phyloP scores from a whole-genome alignment of 2,113 vertebrate species.

The Pelecanus crispus region DNA sequence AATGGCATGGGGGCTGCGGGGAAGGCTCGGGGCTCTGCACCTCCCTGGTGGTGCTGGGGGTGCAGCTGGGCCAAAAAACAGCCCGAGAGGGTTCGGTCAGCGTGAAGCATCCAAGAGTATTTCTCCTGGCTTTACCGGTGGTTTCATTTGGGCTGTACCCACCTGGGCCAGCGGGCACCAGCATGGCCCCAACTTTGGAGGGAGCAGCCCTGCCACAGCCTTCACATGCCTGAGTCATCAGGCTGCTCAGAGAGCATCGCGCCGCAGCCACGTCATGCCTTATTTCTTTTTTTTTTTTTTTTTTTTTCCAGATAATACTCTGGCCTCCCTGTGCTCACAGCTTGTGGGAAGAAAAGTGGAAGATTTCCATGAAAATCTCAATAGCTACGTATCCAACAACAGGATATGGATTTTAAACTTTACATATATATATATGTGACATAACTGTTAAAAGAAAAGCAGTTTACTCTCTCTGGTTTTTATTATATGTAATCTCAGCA shows the following conservation, averaged over 20 bases:
- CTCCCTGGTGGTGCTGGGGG: neutral
- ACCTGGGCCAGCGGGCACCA: accelerated
- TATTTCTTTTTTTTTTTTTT: neutral
- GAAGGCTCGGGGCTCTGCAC: accelerated
- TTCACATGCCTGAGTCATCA: accelerated
- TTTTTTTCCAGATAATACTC: neutral
- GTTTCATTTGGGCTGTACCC: neutral
- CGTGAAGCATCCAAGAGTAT: accelerated
- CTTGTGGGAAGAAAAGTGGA: neutral
- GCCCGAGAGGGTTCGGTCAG: neutral
- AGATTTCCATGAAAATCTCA: neutral
- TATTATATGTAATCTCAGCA: conserved; percentile 16
- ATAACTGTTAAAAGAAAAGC: conserved; percentile 21
- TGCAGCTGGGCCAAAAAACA: neutral
- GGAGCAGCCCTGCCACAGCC: neutral
- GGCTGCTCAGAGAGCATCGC: neutral
- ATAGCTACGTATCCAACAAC: neutral
- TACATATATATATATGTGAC: neutral
- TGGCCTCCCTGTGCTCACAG: accelerated
- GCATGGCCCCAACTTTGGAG: neutral
- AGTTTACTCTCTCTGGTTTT: neutral
- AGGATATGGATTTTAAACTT: neutral
- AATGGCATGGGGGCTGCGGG: neutral
- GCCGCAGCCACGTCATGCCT: accelerated
- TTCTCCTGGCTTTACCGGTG: neutral